Percentiles rank a stretch among this genome's conserved stretches.
Evolutionary conservation across 2,888 invertebrate genomes (phyloP).

Genomic region (Sclerodermus sp.): DNA sequence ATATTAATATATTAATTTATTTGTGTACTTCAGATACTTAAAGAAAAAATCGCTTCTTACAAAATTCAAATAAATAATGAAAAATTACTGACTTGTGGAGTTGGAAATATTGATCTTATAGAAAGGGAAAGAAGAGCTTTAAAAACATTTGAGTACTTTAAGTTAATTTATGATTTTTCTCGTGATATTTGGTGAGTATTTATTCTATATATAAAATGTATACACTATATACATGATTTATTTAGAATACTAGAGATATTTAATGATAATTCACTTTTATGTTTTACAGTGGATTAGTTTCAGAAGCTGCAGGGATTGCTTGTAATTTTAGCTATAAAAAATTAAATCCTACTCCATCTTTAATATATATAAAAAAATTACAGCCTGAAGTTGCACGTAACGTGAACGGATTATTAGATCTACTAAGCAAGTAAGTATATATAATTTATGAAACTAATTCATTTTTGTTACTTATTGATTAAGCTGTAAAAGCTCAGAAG

Average conservation of each 20-base stretch:
- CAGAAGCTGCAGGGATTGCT: conserved; percentile 32
- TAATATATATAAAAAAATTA: conserved; percentile 25
- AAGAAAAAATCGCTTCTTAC: conserved; percentile 25
- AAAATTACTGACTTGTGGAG: conserved; percentile 24
- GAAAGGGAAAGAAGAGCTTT: conserved; percentile 35
- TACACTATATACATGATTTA: too few species aligned
- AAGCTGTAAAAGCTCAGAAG: too few species aligned
- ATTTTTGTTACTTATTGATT: too few species aligned
- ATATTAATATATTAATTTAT: background rate
- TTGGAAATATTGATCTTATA: conserved; percentile 23
- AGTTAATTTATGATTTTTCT: conserved; percentile 41
- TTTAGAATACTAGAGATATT: too few species aligned
- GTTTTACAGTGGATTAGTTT: conserved; percentile 37
- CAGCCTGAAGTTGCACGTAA: conserved; percentile 38
- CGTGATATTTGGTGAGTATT: conserved; percentile 43
- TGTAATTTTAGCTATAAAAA: conserved; percentile 33
- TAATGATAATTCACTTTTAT: conserved; percentile 7
- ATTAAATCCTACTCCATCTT: conserved; percentile 22
- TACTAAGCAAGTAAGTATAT: conserved; percentile 36
- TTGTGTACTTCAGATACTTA: conserved; percentile 31
- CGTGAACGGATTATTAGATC: conserved; percentile 36
- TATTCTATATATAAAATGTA: background rate
- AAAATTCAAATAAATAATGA: conserved; percentile 23
- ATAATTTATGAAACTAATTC: conserved; percentile 1
- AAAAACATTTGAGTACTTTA: conserved; percentile 41